Evolutionary conservation across 2,113 vertebrate species (phyloP).

Genomic region (Podiceps cristatus): DNA sequence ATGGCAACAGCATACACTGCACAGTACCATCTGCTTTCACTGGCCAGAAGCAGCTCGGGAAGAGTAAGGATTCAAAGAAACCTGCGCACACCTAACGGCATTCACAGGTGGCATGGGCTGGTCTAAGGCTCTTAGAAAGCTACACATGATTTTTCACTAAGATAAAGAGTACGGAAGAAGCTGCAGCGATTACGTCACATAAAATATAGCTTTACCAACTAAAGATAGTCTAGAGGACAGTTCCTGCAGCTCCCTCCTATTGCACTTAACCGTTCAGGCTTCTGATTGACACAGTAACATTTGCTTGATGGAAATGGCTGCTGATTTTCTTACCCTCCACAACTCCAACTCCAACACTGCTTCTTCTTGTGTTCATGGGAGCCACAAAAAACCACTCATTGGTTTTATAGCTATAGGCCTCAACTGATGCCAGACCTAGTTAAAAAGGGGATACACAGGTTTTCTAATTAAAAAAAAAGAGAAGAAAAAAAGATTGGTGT

Average conservation of each 20-base stretch:
- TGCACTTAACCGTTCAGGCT: neutral
- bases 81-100: neutral
- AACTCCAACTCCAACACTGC: conserved; percentile 96
- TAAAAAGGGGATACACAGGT: conserved; percentile 71
- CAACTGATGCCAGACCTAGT: conserved; percentile 92
- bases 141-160: neutral
- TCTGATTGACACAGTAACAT: neutral
- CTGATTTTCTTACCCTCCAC: conserved; percentile 86
- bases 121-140: neutral
- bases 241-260: neutral
- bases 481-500: conserved; percentile 73
- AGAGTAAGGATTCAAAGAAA: neutral
- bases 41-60: neutral
- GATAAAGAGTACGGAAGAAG: neutral
- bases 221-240: neutral
- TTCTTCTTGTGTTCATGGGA: conserved; percentile 95
- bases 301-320: neutral
- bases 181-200: neutral
- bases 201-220: neutral
- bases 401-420: conserved; percentile 90
- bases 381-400: conserved; percentile 94
- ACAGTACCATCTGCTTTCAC: neutral
- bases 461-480: conserved; percentile 73
- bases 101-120: neutral
- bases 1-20: neutral